phyloP scores from a whole-genome alignment of 2,797 vertebrate species.

The Cottoperca gobio region DNA sequence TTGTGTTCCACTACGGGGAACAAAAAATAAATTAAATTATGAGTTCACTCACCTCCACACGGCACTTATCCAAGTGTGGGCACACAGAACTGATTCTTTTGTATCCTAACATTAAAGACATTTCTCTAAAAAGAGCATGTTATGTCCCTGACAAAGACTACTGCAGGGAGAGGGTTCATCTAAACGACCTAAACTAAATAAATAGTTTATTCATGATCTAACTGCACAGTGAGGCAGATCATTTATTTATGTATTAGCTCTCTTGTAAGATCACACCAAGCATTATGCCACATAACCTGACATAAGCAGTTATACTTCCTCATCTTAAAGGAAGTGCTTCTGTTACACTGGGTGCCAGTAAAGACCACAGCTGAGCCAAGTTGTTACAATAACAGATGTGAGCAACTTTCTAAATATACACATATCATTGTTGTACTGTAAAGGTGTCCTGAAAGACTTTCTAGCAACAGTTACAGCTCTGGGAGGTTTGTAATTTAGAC shows the following conservation, averaged over 20 bases:
- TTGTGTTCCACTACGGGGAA: neutral
- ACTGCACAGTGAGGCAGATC: neutral
- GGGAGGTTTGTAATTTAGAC: neutral
- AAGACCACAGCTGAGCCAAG: neutral
- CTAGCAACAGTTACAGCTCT: neutral
- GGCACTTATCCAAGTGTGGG: neutral
- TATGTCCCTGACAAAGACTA: neutral
- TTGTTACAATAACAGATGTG: neutral
- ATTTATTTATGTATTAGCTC: neutral
- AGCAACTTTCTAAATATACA: neutral
- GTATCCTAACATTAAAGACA: neutral
- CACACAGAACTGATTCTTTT: neutral
- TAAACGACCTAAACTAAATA: neutral
- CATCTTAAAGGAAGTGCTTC: too few species aligned
- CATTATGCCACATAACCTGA: neutral
- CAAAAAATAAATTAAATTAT: neutral
- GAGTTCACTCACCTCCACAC: neutral
- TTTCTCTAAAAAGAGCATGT: neutral
- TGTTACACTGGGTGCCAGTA: neutral
- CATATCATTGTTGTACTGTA: neutral
- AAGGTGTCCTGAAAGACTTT: constrained; percentile 6
- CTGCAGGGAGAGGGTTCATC: neutral
- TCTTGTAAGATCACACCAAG: neutral
- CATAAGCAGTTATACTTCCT: constrained; percentile 23
- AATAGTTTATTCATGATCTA: neutral